Base-by-base conservation (phyloP, 2,113 vertebrate species). In the Salminus brasiliensis region DNA sequence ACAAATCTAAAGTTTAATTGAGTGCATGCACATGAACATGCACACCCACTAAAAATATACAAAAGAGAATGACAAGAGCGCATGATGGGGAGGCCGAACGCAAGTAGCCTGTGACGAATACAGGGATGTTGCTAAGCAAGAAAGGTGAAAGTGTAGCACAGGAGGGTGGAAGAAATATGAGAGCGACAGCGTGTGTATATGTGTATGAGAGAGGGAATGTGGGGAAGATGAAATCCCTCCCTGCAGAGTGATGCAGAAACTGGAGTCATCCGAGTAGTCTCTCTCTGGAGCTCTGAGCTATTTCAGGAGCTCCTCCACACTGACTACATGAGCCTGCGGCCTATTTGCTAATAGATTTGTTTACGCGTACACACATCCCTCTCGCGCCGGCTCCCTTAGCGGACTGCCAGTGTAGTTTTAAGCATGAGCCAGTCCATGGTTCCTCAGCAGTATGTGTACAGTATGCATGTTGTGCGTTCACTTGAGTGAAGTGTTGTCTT, bases 301-400 rank as follows among this genome's bases (percentile, higher is more conserved):
- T 80, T 83, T 83, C 27, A 66, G 67, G 77, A 80, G 30, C 34
- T 76, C 52, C 55, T 39, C 21, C 7, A 34, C 65, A 29, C 34
- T 43, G 57, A 45, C 70, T 59, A 60, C 60, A 21, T 1, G 11
- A 62, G 76, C 76, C 55, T 59, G 68, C 57, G 29, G 77, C 41
- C 47, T 72, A 32, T 76, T 76, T 75, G 65, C 53, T 79, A 66
- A 71, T 82, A 72, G 34, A 65, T 80, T 57, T 72, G 72, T 83
- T 80, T 76, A 62, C 62, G 57, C 23, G 72, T 53, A 71, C 66
- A 59, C 60, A 67, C 27, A 41, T 30, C 66, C 27, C 36, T 30
- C 65, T 53, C 27, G 10, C 36, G 27, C 25, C n/a, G 16, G 53
- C 53, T 68, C 43, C 27, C 39, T 39, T 23, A 52, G 65, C 39